Base-by-base conservation (phyloP, 2,113 vertebrate genomes). In the Marcusenius ussheri region DNA sequence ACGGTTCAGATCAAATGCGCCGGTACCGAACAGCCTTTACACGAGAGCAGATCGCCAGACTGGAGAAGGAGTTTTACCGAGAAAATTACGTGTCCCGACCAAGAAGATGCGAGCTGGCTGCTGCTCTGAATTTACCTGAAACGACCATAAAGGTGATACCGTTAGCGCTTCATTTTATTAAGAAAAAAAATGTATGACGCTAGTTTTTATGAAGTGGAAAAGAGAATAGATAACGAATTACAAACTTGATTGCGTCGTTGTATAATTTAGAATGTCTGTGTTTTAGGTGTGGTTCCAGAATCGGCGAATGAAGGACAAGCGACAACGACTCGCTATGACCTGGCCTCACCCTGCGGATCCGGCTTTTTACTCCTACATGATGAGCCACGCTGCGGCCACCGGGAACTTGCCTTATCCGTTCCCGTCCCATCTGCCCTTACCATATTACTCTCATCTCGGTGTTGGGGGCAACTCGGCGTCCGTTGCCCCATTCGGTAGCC, bases 321-420 rank as follows among this genome's bases (percentile, higher is more conserved):
- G 98, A 50, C 98, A 99, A 94, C 97, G 98, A 35, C 94, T 99
- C 92, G 98, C 98, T 84, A 98, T 99, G 98, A 98, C 98, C 49
- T 99, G 98, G 98, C 98, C 98, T 88, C 98, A 99, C 93, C 98
- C 98, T 0, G 98, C 98, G 0, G 98, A 99, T 92, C 98, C 98
- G 45, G 98, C 98, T 87, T 99, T 99, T 93, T 99, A 99, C 92
- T 99, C 97, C 88, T 99, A 99, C 95, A 99, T 99, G 98, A 98
- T 99, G 97, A 99, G 97, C 96, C 98, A 99, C 91, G 98, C 98
- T 0, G 98, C 98, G 6, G 98, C 98, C 93, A 97, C 98, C 0
- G 98, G 98, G 90, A 98, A 97, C 93, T 94, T 99, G 92, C 98
- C 98, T 62, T 99, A 99, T 66, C 97, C 98, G 0, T 99, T 99